Evolutionary conservation across 2,888 invertebrate species (phyloP), one percentile per base, ranked within the genome.

Genomic region (Allolobophora icterica): DNA sequence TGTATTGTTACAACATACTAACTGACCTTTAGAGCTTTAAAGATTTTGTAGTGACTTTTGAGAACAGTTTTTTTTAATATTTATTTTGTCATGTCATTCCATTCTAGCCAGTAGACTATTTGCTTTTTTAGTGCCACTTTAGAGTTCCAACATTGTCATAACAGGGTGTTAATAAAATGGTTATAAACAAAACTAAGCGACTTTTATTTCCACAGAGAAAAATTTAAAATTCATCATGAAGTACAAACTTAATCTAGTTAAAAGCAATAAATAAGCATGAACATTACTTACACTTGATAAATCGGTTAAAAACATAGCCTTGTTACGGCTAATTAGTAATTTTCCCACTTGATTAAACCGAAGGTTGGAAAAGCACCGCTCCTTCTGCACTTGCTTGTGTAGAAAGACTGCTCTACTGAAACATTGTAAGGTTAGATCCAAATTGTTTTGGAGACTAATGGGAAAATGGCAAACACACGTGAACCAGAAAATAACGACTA

Each of bases 181-280:
- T 52, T 52, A 24, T 52, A 0, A 52, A 52, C n/a, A 24, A 71
- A 71, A 71, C n/a, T 71, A 30, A 30, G n/a, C 71, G n/a, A n/a
- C 17, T 71, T 71, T 71, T 71, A 71, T 71, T 71, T 71, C 8
- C 11, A 71, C 71, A n/a, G n/a, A 71, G 71, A 71, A n/a, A n/a
- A 71, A 71, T 71, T 71, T 71, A n/a, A 71, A 71, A 71, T 30
- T 71, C 71, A 71, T 71, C n/a, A n/a, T 71, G 71, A 71, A 71
- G 71, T 71, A 71, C 71, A 71, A 71, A 71, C 71, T n/a, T 71
- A 71, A 71, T 71, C 71, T 71, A 71, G 71, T n/a, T n/a, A 71
- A 71, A 71, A 5, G n/a, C n/a, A 71, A n/a, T 71, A 71, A 71
- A 71, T 71, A 71, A n/a, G 24, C 58, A 58, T 58, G 58, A 30